Conservation (phyloP, 2,888 invertebrate species). For the Dioctria linearis region DNA sequence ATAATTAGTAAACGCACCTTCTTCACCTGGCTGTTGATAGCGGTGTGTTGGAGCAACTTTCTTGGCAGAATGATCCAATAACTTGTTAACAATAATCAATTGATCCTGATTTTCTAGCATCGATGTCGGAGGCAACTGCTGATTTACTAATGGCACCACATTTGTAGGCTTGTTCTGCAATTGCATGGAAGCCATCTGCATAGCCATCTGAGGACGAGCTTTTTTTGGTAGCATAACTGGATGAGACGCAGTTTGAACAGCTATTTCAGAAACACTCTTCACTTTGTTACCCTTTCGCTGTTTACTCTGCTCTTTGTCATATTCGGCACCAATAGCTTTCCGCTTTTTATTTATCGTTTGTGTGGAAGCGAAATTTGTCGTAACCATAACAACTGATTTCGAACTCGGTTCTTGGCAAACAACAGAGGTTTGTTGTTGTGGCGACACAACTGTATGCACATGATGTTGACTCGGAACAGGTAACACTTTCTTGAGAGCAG, state of each 20-base stretch:
- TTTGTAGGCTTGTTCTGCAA: slow-evolving; percentile 46
- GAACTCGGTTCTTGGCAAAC: neutral
- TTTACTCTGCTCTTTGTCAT: slow-evolving; percentile 37
- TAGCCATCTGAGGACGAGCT: slow-evolving; percentile 69
- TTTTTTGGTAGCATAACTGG: slow-evolving; percentile 66
- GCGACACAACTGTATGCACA: neutral
- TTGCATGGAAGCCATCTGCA: slow-evolving; percentile 67
- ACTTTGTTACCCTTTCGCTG: slow-evolving; percentile 16
- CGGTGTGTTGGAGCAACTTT: slow-evolving; percentile 59
- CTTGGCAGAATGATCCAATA: slow-evolving; percentile 26
- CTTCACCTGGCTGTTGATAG: slow-evolving; percentile 55
- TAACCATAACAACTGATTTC: neutral
- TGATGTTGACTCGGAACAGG: neutral
- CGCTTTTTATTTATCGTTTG: slow-evolving; percentile 32
- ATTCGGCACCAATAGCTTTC: slow-evolving; percentile 2
- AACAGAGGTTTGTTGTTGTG: neutral
- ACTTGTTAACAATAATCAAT: slow-evolving; percentile 8
- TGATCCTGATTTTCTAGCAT: slow-evolving; percentile 31
- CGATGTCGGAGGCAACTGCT: slow-evolving; percentile 42
- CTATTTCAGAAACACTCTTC: slow-evolving; percentile 3
- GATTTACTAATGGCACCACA: neutral
- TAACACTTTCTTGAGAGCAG: neutral
- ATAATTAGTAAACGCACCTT: slow-evolving; percentile 60
- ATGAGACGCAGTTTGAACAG: slow-evolving; percentile 55
- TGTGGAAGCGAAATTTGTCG: slow-evolving; percentile 23